Conservation (phyloP, 1,140 invertebrate genomes). For the Neodiprion lecontei region DNA sequence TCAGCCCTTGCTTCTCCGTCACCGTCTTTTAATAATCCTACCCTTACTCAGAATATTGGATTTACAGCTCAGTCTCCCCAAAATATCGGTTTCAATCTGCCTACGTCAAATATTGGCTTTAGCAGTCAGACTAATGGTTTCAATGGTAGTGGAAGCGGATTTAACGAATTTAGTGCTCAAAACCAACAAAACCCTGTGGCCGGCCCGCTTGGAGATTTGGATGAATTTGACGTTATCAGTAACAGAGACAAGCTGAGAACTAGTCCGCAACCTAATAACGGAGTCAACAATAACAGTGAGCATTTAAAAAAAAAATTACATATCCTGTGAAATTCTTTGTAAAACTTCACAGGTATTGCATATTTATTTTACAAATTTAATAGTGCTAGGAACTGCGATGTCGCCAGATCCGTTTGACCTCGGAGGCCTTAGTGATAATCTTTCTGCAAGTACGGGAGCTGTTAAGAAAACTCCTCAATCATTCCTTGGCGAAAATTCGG, state of each 20-base stretch:
- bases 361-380: slow-evolving; percentile 12
- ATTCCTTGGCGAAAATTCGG: slow-evolving; percentile 93
- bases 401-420: slow-evolving; percentile 77
- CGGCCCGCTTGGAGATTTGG: slow-evolving; percentile 75
- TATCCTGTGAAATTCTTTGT: slow-evolving; percentile 9
- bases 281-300: slow-evolving; percentile 50
- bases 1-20: slow-evolving; percentile 35
- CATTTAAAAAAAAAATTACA: slow-evolving; percentile 17
- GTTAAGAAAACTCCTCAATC: slow-evolving; percentile 88
- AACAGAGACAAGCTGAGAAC: slow-evolving; percentile 66
- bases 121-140: slow-evolving; percentile 54
- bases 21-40: slow-evolving; percentile 43
- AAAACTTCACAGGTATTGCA: neutral
- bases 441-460: slow-evolving; percentile 61
- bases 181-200: slow-evolving; percentile 44
- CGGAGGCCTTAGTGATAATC: slow-evolving; percentile 65
- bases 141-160: slow-evolving; percentile 47
- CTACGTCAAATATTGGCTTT: slow-evolving; percentile 40
- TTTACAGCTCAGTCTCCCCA: slow-evolving; percentile 47
- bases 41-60: slow-evolving; percentile 43
- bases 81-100: slow-evolving; percentile 52
- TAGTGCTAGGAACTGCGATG: slow-evolving; percentile 48
- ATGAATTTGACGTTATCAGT: slow-evolving; percentile 84
- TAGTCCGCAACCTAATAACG: slow-evolving; percentile 54
- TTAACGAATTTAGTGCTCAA: slow-evolving; percentile 46